Evolutionary conservation across 1,140 invertebrate genomes (phyloP).

Genomic region (Listronotus oregonensis): DNA sequence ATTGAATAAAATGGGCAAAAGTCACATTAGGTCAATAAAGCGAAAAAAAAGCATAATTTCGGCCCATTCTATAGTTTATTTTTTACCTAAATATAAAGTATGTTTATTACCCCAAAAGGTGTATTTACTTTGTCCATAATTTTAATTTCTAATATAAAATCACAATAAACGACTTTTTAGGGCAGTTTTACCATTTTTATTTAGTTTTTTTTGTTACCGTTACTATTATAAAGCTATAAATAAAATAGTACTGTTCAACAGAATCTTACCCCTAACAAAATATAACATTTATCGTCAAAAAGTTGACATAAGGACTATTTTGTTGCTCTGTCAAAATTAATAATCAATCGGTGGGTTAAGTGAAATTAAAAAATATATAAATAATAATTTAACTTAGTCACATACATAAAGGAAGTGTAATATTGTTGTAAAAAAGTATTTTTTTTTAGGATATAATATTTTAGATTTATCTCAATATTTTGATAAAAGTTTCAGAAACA

Average conservation of each 20-base stretch:
- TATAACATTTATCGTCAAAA: conserved; percentile 20
- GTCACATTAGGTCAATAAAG: no score
- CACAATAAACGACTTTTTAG: conserved; percentile 19
- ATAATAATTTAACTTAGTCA: no score
- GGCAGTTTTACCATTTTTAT: conserved; percentile 23
- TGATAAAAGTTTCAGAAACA: no score
- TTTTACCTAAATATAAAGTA: not conserved
- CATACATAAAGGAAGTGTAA: no score
- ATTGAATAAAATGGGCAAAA: no score
- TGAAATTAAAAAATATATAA: no score
- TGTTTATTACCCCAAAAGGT: not conserved
- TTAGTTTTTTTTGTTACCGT: conserved; percentile 15
- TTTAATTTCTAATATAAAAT: not conserved
- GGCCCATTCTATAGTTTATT: not conserved
- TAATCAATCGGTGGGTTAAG: no score
- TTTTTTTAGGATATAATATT: no score
- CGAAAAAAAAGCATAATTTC: no score
- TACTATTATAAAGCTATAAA: conserved; percentile 27
- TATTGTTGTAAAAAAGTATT: no score
- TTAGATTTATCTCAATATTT: no score
- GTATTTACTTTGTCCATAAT: not conserved
- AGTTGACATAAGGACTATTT: not conserved
- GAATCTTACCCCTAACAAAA: conserved; percentile 21
- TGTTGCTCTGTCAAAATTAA: no score
- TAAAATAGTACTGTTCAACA: conserved; percentile 19